phyloP scores from a whole-genome alignment of 2,113 vertebrate species.

The Callospermophilus lateralis region DNA sequence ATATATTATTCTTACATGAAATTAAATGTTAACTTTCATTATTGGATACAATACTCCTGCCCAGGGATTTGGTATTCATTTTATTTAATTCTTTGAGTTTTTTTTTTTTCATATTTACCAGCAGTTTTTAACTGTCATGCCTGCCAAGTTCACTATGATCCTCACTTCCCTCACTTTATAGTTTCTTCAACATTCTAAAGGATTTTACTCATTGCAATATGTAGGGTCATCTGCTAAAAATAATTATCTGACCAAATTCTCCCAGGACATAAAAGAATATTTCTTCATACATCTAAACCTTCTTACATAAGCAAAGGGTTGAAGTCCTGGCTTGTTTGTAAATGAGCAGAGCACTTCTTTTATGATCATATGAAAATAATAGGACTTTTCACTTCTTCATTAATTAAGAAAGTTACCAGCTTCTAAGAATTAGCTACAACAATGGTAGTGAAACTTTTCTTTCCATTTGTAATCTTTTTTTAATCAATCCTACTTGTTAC shows the following conservation, averaged over 20 bases:
- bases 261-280: not conserved
- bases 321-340: not conserved
- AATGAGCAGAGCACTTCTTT: not conserved
- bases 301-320: constrained; percentile 19
- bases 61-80: not conserved
- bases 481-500: not conserved
- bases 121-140: not conserved
- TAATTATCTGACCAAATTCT: not conserved
- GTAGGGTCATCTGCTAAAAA: not conserved
- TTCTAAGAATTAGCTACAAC: constrained; percentile 13
- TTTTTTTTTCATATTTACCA: not conserved
- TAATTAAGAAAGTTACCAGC: not conserved
- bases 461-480: constrained; percentile 53
- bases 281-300: not conserved
- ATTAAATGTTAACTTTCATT: not conserved
- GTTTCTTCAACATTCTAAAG: not conserved
- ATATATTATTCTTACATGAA: not conserved
- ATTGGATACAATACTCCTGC: not conserved
- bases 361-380: not conserved
- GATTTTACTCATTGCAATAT: not conserved
- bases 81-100: not conserved
- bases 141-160: not conserved
- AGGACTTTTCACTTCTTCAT: not conserved
- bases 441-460: not conserved
- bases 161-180: not conserved